Base-by-base conservation (phyloP, 2,113 vertebrate genomes). In the Setophaga kirtlandii region DNA sequence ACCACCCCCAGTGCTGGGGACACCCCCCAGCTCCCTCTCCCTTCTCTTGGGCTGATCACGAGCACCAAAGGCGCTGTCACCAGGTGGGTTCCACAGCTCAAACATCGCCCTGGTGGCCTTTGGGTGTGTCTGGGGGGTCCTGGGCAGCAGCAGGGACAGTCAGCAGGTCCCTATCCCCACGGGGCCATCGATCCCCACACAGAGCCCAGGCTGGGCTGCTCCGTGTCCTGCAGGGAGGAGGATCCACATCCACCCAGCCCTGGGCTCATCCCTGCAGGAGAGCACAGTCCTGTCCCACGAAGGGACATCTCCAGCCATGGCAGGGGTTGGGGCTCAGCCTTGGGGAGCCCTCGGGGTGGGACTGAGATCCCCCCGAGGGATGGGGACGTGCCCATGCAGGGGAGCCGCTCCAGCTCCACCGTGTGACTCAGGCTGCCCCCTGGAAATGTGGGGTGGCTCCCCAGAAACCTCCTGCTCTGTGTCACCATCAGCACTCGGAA, bases 11-110 rank as follows among this genome's bases (percentile, higher is more conserved):
- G 37, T 37, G 37, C 37, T 37, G 37, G 37, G 39, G 53, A 44
- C 53, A 58, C 5, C 33, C 35, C 13, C 1, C 0, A 52, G 60
- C 22, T 16, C 5, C n/a, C 14, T 15, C 7, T 22, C 13, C 49
- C 37, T 69, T 30, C 19, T 44, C 70, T 37, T 6, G 56, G 41
- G 9, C n/a, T 16, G 27, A 6, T 15, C 44, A 7, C 10, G 2
- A 28, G 14, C 49, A 49, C 15, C 52, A 63, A 60, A 15, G 53
- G 2, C 21, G 5, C 6, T 11, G 42, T 11, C 31, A 49, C 1
- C 2, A 37, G 27, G 3, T 2, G 12, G n/a, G 7, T 59, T 68
- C 50, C 82, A 80, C 42, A 30, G 31, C 30, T 44, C 30, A 53
- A 8, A 15, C 27, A 2, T 39, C 31, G 8, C 39, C 20, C 47